These are phyloP conservation scores for Corvus hawaiiensis DNA, from an alignment of 2,113 vertebrate genomes.

Conservation along the genomic window DNA sequence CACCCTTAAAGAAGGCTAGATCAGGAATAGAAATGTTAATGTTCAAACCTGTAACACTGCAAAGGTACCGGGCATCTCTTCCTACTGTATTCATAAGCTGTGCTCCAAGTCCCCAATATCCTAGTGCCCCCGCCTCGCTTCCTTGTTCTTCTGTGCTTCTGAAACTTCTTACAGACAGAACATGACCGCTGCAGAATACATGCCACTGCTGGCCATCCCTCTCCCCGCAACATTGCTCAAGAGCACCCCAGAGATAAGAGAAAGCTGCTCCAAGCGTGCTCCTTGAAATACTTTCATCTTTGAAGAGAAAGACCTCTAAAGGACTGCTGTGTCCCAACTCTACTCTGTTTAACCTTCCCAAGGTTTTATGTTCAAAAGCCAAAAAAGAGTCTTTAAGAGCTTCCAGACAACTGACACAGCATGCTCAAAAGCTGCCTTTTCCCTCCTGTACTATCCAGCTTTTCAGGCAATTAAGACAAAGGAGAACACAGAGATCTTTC, in stretches of 20 bases:
- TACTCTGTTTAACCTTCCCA: conserved; percentile 40
- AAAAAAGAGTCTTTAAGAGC: conserved; percentile 14
- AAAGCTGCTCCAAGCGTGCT: conserved; percentile 19
- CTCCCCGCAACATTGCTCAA: background rate
- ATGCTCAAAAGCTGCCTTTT: conserved; percentile 13
- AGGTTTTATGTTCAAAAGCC: conserved; percentile 45
- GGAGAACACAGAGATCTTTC: background rate
- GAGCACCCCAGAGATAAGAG: conserved; percentile 41
- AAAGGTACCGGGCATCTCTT: background rate
- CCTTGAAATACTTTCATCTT: conserved; percentile 45
- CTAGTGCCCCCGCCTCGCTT: background rate
- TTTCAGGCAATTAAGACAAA: conserved; percentile 16
- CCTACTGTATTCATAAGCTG: background rate
- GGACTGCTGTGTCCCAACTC: background rate
- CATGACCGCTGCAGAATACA: background rate
- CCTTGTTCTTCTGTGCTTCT: background rate
- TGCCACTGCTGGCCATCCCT: background rate
- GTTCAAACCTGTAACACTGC: background rate
- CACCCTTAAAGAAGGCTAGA: background rate
- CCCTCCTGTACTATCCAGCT: background rate
- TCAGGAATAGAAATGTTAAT: background rate
- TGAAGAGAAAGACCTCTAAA: conserved; percentile 28
- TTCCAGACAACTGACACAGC: conserved; percentile 4
- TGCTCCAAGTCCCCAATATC: background rate
- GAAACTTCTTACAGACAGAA: background rate